Evolutionary conservation across 2,888 invertebrate species (phyloP).

Genomic region (Cheilosia scutellata): DNA sequence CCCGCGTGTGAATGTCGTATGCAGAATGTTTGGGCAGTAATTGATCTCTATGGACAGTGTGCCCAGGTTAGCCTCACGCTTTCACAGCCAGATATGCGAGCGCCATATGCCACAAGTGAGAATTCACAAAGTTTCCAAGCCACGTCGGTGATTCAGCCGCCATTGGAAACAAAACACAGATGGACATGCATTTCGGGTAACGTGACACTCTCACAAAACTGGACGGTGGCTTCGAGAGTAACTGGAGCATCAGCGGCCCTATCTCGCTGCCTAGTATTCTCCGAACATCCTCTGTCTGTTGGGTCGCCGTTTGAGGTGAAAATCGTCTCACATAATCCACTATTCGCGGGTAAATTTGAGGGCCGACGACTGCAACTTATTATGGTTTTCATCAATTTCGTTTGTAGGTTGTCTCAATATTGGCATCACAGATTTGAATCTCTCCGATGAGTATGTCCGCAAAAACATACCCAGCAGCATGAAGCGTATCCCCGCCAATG

Average conservation of each 20-base stretch:
- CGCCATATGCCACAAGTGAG: slow-evolving; percentile 84
- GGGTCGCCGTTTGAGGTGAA: slow-evolving; percentile 84
- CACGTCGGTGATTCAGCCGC: slow-evolving; percentile 86
- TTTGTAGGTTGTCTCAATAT: slow-evolving; percentile 90
- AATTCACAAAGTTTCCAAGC: slow-evolving; percentile 86
- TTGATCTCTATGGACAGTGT: slow-evolving; percentile 97
- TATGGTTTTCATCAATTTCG: neutral
- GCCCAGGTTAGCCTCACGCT: slow-evolving; percentile 90
- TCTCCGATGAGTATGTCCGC: slow-evolving; percentile 87
- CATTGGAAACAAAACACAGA: slow-evolving; percentile 84
- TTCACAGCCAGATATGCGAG: slow-evolving; percentile 80
- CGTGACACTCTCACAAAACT: slow-evolving; percentile 83
- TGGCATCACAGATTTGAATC: slow-evolving; percentile 90
- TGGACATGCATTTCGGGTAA: slow-evolving; percentile 84
- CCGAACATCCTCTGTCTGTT: slow-evolving; percentile 82
- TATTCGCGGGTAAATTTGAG: slow-evolving; percentile 81
- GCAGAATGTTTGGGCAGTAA: slow-evolving; percentile 94
- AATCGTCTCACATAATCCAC: slow-evolving; percentile 82
- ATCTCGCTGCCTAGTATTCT: slow-evolving; percentile 83
- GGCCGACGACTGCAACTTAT: no score
- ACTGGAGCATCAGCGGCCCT: slow-evolving; percentile 82
- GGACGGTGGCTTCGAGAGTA: slow-evolving; percentile 83
- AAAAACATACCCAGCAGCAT: slow-evolving; percentile 88
- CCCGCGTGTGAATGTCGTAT: slow-evolving; percentile 92
- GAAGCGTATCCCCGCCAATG: slow-evolving; percentile 87